A percentile compares a stretch with the other conserved stretches of the same genome.
These are phyloP conservation scores for Microplitis deprimator DNA, from an alignment of 2,888 invertebrate genomes.

Conservation along the genomic window DNA sequence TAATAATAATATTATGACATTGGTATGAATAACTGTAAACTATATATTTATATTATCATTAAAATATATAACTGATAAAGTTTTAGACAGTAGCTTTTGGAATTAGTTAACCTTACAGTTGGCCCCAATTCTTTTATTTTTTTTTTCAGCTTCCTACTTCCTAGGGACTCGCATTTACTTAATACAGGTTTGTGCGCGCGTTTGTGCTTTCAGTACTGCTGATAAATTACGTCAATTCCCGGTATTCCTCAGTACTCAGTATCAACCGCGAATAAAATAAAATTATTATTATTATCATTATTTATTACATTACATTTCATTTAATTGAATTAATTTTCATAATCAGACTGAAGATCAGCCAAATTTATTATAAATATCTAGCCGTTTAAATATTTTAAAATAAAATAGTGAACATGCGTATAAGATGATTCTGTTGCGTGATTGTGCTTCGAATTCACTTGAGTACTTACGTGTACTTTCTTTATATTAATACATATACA, in stretches of 20 bases:
- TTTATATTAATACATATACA: not conserved
- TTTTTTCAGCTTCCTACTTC: constrained; percentile 6
- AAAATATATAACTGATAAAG: constrained; percentile 24
- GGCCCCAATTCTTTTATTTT: constrained; percentile 31
- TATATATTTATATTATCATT: constrained; percentile 19
- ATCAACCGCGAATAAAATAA: not conserved
- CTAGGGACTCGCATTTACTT: constrained; percentile 1
- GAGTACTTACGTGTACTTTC: constrained; percentile 1
- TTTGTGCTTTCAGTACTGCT: constrained; percentile 2
- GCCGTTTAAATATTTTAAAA: not conserved
- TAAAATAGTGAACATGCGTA: not conserved
- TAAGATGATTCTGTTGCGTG: not conserved
- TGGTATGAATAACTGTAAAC: not conserved
- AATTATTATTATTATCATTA: not conserved
- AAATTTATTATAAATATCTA: not conserved
- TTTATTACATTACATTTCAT: too few relatives aligned
- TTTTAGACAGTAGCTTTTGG: not conserved
- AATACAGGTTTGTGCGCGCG: constrained; percentile 17
- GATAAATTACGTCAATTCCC: constrained; percentile 9
- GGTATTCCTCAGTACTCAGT: not conserved
- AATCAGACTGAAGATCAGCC: not conserved
- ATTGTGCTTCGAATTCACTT: not conserved
- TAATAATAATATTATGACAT: too few relatives aligned
- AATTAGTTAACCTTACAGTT: not conserved
- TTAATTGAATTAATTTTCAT: not conserved